phyloP scores from a whole-genome alignment of 2,113 vertebrate species.

The Lepisosteus oculatus region DNA sequence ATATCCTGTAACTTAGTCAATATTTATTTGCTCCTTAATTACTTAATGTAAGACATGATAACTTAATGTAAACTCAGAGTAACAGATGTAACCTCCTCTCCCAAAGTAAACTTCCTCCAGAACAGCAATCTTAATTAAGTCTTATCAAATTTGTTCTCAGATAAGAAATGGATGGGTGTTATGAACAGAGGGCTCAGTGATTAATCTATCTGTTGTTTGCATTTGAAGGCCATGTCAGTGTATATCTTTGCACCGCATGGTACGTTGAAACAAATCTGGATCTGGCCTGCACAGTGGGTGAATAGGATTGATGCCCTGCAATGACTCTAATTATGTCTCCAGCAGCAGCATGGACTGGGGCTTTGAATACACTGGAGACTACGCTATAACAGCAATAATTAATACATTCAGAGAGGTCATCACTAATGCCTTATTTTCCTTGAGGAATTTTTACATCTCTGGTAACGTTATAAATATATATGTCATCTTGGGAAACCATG shows the following conservation, averaged over 20 bases:
- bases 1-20: constrained; percentile 46
- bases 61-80: constrained; percentile 1
- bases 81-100: constrained; percentile 14
- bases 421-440: no score
- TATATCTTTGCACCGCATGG: constrained; percentile 41
- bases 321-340: no score
- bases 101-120: constrained; percentile 1
- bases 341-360: no score
- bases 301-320: neutral
- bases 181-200: neutral
- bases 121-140: neutral
- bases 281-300: constrained; percentile 1
- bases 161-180: constrained; percentile 9
- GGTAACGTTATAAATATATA: no score
- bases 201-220: constrained; percentile 41
- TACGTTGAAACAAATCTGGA: constrained; percentile 33
- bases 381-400: no score
- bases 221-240: constrained; percentile 21
- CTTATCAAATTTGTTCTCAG: constrained; percentile 22
- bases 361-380: no score
- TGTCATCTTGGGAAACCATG: no score
- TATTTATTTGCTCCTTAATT: neutral
- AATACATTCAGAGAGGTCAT: no score
- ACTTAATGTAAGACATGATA: no score
- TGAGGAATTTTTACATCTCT: no score